Base-by-base conservation (phyloP, 1,140 invertebrate genomes). In the Matsumurasca onukii region DNA sequence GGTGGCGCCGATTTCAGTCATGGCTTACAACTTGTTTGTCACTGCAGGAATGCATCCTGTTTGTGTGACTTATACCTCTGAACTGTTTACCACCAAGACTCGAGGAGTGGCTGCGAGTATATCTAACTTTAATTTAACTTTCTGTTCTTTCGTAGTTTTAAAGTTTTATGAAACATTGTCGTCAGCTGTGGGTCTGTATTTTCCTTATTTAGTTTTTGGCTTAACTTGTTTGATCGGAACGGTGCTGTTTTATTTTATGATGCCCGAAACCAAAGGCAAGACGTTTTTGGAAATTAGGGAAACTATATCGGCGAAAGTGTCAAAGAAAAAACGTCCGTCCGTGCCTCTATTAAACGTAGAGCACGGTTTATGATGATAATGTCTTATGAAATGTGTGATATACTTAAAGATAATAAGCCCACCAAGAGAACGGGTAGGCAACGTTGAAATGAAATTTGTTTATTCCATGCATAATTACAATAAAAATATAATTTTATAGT, bases 201-300 rank as follows among this genome's bases (percentile, higher is more conserved):
- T 83, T 3, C 87, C 88, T 1, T 88, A 88, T 17, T 95, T 95
- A 77, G 94, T 93, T 80, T 93, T 89, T 84, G 82, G 88, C 72
- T 89, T 88, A 20, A 73, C 86, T 0, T 64, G 87, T 2, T 83
- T 88, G 9, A 5, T 71, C 3, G 68, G 64, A 12, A 74, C 87
- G 0, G 81, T 94, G 24, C 90, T 88, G 74, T 82, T 85, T 0
- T 78, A 90, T 22, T 81, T 79, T 61, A 82, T 88, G 69, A 83
- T 94, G 5, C 91, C 91, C 0, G 92, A 94, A 80, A 94, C 92
- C 0, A 93, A 92, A 79, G 90, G 89, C 13, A 89, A 90, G 79
- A 87, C 85, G 55, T 82, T 92, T 31, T 84, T 89, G 70, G 83
- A 94, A 80, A 93, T 94, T 31, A 88, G 61, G 27, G 61, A 63